A percentile compares a stretch with the other conserved stretches of the same genome.
These are phyloP conservation scores for Cremastobaeus sp. DNA, from an alignment of 2,888 invertebrate species.

Conservation along the genomic window DNA sequence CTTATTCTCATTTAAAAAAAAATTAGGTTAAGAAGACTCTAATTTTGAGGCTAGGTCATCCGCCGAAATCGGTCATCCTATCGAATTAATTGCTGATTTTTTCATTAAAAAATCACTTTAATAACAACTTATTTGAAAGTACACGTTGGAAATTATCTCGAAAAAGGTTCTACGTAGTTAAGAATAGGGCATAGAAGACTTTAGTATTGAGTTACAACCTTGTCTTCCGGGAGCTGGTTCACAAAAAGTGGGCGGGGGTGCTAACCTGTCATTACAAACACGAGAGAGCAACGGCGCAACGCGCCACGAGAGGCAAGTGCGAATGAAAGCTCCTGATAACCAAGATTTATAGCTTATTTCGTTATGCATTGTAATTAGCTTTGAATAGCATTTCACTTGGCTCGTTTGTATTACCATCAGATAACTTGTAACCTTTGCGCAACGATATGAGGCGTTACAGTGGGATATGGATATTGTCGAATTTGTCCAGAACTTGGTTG, in stretches of 20 bases:
- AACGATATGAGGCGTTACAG: constrained; percentile 15
- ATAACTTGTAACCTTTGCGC: constrained; percentile 22
- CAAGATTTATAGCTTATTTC: constrained; percentile 55
- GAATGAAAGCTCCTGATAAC: constrained; percentile 45
- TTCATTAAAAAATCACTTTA: too few species aligned
- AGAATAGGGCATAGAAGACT: constrained; percentile 3
- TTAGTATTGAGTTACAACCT: constrained; percentile 22
- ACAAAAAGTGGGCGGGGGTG: constrained; percentile 12
- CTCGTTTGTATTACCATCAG: constrained; percentile 43
- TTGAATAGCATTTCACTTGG: constrained; percentile 48
- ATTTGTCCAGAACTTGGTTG: too few species aligned
- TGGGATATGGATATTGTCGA: constrained; percentile 13
- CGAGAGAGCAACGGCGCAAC: constrained; percentile 38
- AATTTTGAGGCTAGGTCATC: too few species aligned
- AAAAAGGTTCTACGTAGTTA: neutral
- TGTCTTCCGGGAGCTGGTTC: constrained; percentile 13
- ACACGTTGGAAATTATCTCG: neutral
- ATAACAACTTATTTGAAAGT: neutral
- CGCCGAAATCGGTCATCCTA: too few species aligned
- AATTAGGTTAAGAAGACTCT: too few species aligned
- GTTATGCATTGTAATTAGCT: constrained; percentile 53
- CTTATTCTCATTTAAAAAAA: too few species aligned
- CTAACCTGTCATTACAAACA: constrained; percentile 51
- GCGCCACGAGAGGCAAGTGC: constrained; percentile 40
- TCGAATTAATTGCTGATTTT: too few species aligned